Base-by-base conservation (phyloP, 2,797 vertebrate genomes). In the Salmo trutta region DNA sequence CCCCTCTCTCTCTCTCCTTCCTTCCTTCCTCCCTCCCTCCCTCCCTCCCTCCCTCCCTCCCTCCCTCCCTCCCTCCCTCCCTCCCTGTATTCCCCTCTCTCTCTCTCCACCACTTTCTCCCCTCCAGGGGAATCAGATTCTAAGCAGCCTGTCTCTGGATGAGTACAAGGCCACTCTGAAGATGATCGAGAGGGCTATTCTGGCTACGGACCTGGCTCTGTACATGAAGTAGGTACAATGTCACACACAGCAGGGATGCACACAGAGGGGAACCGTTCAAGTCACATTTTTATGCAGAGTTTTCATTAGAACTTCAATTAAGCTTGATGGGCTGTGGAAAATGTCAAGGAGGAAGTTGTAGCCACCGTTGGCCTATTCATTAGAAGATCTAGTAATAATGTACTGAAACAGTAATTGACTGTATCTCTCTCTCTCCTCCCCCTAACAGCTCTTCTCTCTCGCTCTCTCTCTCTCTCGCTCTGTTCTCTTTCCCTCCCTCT, bases 191-290 rank as follows among this genome's bases (percentile, higher is more conserved):
- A 96, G 95, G 86, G 96, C 97, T 77, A 98, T 99, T 92, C 93
- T 99, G 88, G 96, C 98, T 81, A 99, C 98, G 4, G 98, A 99
- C 89, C 92, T 99, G n/a, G 98, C 98, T 19, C 91, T 99, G 54
- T 98, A 97, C 84, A 97, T 98, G 90, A 97, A 98, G 98, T 99
- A 95, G 90, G 97, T 96, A 84, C 84, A 78, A 82, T 5, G 81
- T 89, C 86, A 87, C 71, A 24, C 52, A 77, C 88, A 90, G 85
- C 77, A 86, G 88, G 80, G 16, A 17, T 3, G 64, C 33, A 1
- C 36, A 41, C 33, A 73, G n/a, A 14, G 52, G n/a, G 19, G 69
- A 6, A 16, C 31, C 1, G 31, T 68, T 68, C 66, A 68, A 17
- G 12, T 68, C 66, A 33, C 29, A 6, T 66, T 16, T 15, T 31